phyloP scores from a whole-genome alignment of 2,888 invertebrate species.

The Isoperla grammatica region DNA sequence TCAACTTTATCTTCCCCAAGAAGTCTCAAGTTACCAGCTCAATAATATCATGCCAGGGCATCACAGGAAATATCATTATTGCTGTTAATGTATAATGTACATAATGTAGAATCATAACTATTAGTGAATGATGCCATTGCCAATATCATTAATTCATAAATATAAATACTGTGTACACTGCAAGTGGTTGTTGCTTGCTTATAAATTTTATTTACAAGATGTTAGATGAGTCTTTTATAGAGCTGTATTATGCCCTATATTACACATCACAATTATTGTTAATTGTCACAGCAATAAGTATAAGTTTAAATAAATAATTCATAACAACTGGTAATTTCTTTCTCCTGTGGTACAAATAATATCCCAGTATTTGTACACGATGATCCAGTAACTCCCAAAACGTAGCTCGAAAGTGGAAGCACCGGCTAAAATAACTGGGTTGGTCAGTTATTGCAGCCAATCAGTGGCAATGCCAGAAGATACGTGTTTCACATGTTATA shows the following conservation, averaged over 20 bases:
- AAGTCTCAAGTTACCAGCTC: constrained; percentile 13
- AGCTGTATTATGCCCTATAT: neutral
- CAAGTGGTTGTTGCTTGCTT: constrained; percentile 13
- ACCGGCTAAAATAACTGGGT: no score
- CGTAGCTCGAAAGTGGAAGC: no score
- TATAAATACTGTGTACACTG: neutral
- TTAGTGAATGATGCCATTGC: constrained; percentile 8
- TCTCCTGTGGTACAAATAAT: no score
- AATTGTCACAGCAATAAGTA: constrained; percentile 21
- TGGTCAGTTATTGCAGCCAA: no score
- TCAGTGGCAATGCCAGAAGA: no score
- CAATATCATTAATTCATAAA: constrained; percentile 6
- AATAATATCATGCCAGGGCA: constrained; percentile 5
- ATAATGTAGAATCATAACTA: constrained; percentile 9
- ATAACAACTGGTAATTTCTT: neutral
- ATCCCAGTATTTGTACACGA: no score
- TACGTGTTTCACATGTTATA: no score
- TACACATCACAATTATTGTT: constrained; percentile 19
- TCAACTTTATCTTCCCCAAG: neutral
- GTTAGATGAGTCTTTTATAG: constrained; percentile 15
- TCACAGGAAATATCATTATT: constrained; percentile 10
- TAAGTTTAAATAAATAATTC: constrained; percentile 19
- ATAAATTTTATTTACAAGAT: constrained; percentile 13
- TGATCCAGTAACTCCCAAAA: no score
- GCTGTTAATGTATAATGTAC: constrained; percentile 12